Base-by-base conservation (phyloP, 2,888 invertebrate genomes). In the Eristalinus aeneus region DNA sequence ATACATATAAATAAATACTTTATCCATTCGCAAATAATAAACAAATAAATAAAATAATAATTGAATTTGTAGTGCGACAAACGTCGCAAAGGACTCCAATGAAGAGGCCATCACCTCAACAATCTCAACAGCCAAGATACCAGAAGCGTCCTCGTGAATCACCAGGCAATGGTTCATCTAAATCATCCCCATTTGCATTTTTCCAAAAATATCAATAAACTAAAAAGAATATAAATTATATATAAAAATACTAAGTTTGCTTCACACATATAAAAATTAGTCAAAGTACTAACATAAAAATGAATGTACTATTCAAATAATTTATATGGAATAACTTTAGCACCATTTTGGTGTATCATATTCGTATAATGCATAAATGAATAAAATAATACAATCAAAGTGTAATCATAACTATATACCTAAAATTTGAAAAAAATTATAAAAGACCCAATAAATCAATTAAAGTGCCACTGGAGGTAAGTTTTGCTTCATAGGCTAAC, bases 21-120 rank as follows among this genome's bases (percentile, higher is more conserved):
- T 68, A 16, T 53, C 22, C 16, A 34, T 64, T 11, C 36, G 39
- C 46, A 78, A 71, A 2, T 53, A 64, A 39, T 32, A 68, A 69
- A 32, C 58, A 64, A 71, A 71, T 71, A 64, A 78, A 78, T 78
- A 78, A 78, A 63, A 78, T 46, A 64, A 67, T 20, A 79, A 81
- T 81, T 81, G 71, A 81, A 69, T 75, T 75, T 81, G 75, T 81
- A 81, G 81, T 75, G 75, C 81, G 81, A 75, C 81, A 81, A 65
- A 46, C 36, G 81, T 81, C 75, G 75, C 81, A 75, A 81, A 81
- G 81, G 64, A 46, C 64, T 22, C 46, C 80, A 60, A 12, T 81
- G 81, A 81, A 81, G 75, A 75, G 81, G 39, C 69, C 81, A 27
- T 64, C 60, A 4, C 67, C 69, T 39, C 69, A 31, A 16, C 34